Evolutionary conservation across 1,140 invertebrate species (phyloP).

Genomic region (Drosophila sturtevanti): DNA sequence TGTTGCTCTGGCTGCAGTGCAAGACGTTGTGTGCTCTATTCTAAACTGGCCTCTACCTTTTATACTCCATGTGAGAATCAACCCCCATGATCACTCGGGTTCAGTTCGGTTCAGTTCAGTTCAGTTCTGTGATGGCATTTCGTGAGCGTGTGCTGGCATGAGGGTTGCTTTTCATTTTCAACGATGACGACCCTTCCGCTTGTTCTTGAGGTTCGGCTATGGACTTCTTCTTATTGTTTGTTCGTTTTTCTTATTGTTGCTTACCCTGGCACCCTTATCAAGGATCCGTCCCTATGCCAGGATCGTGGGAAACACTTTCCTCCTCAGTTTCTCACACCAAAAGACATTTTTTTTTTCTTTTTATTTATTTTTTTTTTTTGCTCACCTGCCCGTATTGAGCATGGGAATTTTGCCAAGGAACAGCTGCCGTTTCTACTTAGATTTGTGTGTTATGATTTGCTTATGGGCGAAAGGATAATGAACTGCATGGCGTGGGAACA

Average conservation of each 20-base stretch:
- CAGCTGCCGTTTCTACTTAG: constrained; percentile 70
- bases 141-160: constrained; percentile 61
- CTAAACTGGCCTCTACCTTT: constrained; percentile 35
- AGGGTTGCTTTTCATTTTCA: constrained; percentile 53
- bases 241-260: constrained; percentile 54
- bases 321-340: constrained; percentile 81
- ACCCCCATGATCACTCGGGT: constrained; percentile 58
- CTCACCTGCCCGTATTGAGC: constrained; percentile 79
- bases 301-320: constrained; percentile 82
- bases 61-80: constrained; percentile 57
- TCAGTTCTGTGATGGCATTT: constrained; percentile 58
- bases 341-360: not conserved
- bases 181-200: constrained; percentile 66
- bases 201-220: constrained; percentile 35
- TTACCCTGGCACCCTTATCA: constrained; percentile 20
- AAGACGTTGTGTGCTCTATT: constrained; percentile 64
- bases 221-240: constrained; percentile 66
- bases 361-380: constrained; percentile 52
- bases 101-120: constrained; percentile 34
- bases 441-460: constrained; percentile 80
- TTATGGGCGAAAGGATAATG: constrained; percentile 67
- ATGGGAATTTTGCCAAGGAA: constrained; percentile 63
- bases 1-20: constrained; percentile 55
- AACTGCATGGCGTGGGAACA: constrained; percentile 68
- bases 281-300: constrained; percentile 14